Base-by-base conservation (phyloP, 1,140 invertebrate genomes). In the Frieseomelitta varia region DNA sequence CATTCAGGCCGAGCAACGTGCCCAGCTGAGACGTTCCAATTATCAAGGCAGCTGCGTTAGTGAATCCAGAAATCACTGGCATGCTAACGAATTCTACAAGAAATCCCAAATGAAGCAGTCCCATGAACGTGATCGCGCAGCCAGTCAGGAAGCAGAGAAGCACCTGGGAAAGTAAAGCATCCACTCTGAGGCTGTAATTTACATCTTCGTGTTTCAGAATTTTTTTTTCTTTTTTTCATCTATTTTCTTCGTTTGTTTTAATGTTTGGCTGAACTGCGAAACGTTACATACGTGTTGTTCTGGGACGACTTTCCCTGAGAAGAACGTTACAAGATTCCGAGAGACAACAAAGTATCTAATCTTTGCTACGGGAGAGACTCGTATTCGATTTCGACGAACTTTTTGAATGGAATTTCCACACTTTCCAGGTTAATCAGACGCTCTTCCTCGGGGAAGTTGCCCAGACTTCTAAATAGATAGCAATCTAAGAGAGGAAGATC, bases 1-100 rank as follows among this genome's bases (percentile, higher is more conserved):
- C 92, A 3, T 51, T 88, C 30, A 96, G 91, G 2, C 96, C 96
- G n/a, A 96, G 92, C 15, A 96, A 88, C 6, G 93, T 94, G 85
- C 95, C 96, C 14, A 97, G 84, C 93, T 97, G 97, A 6, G 96
- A 95, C 61, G 95, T 94, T 10, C 95, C 96, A 74, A 97, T 97
- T 69, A 96, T 97, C 72, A 97, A 94, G 6, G 97, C 96, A 4
- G 97, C 96, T 10, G 97, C 96, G 75, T 96, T 96, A 2, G 96
- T 97, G 81, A 97, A 97, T 17, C 96, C 96, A 87, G 95, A 96
- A 69, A 97, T 97, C 58, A 97, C 96, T 24, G 96, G 96, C 93
- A 95, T 92, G 30, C 94, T 97, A 79, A 97, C 97, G 91, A 96
- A 95, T 87, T 95, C 92, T 0, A 95, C 90, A 15, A 94, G 89